These are phyloP conservation scores for Aphidius gifuensis DNA, from an alignment of 1,140 invertebrate species.

Conservation along the genomic window DNA sequence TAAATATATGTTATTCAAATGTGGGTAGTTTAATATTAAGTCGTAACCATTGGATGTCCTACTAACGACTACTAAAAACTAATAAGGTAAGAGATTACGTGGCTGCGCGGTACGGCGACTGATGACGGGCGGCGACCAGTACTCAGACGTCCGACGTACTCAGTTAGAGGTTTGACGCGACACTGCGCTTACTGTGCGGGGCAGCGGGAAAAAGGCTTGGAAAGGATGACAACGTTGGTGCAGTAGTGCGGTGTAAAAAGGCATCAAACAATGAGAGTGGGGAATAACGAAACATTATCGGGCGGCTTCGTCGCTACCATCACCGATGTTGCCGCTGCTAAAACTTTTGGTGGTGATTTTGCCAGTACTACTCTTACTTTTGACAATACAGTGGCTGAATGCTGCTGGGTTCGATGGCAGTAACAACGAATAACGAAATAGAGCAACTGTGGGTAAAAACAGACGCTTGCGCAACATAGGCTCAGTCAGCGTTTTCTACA, in stretches of 20 bases:
- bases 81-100: slow-evolving; percentile 61
- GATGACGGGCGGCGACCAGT: slow-evolving; percentile 64
- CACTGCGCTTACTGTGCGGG: slow-evolving; percentile 59
- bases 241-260: slow-evolving; percentile 36
- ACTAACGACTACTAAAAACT: slow-evolving; percentile 62
- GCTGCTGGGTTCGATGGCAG: no score
- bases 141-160: slow-evolving; percentile 60
- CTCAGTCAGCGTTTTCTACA: not conserved
- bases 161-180: slow-evolving; percentile 70
- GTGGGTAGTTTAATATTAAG: no score
- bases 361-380: not conserved
- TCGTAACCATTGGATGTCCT: slow-evolving; percentile 32
- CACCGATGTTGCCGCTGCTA: slow-evolving; percentile 30
- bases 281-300: not conserved
- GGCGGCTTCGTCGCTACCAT: slow-evolving; percentile 37
- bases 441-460: not conserved
- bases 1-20: no score
- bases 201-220: slow-evolving; percentile 25
- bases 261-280: slow-evolving; percentile 1
- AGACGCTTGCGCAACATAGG: slow-evolving; percentile 10
- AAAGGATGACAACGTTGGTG: slow-evolving; percentile 16
- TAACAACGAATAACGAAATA: no score
- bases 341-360: not conserved
- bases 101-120: slow-evolving; percentile 59
- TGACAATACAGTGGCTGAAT: not conserved